These are phyloP conservation scores for Trissolcus japonicus DNA, from an alignment of 2,888 invertebrate species.

Conservation along the genomic window DNA sequence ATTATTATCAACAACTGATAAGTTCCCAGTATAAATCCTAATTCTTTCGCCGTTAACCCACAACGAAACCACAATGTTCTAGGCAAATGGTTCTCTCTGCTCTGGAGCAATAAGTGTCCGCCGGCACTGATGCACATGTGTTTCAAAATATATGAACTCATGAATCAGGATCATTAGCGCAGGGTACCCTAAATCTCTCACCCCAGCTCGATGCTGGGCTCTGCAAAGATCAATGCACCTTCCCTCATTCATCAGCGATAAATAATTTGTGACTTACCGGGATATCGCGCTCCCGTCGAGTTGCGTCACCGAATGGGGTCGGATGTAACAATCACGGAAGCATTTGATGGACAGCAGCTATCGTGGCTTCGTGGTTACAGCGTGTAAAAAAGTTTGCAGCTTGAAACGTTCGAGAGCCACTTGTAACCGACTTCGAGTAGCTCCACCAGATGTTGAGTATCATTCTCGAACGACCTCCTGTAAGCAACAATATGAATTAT, in stretches of 20 bases:
- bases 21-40: neutral
- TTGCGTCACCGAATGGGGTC: conserved; percentile 52
- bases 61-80: conserved; percentile 12
- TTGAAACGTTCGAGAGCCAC: conserved; percentile 40
- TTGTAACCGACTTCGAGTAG: conserved; percentile 44
- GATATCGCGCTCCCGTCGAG: conserved; percentile 49
- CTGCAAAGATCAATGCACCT: conserved; percentile 55
- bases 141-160: conserved; percentile 53
- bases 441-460: conserved; percentile 45
- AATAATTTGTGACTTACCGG: conserved; percentile 57
- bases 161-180: conserved; percentile 58
- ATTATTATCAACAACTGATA: no score
- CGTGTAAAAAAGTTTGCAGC: conserved; percentile 47
- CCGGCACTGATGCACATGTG: conserved; percentile 45
- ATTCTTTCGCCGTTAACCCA: conserved; percentile 1
- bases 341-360: conserved; percentile 49
- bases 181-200: conserved; percentile 51
- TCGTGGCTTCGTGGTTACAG: conserved; percentile 50
- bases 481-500: conserved; percentile 23
- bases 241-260: conserved; percentile 53
- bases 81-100: conserved; percentile 3
- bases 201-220: conserved; percentile 30
- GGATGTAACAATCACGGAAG: conserved; percentile 54
- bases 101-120: conserved; percentile 27
- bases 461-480: conserved; percentile 31